These are phyloP conservation scores for Colostygia pectinataria DNA, from an alignment of 2,888 invertebrate genomes.

Conservation along the genomic window DNA sequence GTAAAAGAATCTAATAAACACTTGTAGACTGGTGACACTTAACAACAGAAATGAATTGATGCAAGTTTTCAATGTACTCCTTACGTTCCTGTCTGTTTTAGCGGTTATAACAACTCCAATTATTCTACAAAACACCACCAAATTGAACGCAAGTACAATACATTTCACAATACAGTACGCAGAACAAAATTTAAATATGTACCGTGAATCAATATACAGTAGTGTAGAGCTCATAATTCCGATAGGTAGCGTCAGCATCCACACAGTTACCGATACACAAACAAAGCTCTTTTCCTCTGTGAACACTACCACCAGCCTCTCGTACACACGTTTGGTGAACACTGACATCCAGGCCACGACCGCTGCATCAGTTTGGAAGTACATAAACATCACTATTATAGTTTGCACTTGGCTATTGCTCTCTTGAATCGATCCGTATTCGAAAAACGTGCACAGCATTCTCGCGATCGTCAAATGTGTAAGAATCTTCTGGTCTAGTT, in stretches of 20 bases:
- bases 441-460: constrained; percentile 10
- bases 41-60: constrained; percentile 12
- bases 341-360: constrained; percentile 17
- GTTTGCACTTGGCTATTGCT: constrained; percentile 1
- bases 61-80: constrained; percentile 10
- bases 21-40: constrained; percentile 15
- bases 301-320: constrained; percentile 14
- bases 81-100: constrained; percentile 2
- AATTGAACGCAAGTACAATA: constrained; percentile 6
- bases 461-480: constrained; percentile 18
- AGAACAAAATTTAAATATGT: constrained; percentile 17
- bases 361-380: constrained; percentile 18
- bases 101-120: constrained; percentile 2
- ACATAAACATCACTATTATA: neutral
- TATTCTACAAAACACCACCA: constrained; percentile 18
- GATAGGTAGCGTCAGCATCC: constrained; percentile 8
- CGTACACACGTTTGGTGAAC: constrained; percentile 13
- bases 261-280: constrained; percentile 3
- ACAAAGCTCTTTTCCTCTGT: constrained; percentile 9
- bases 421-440: constrained; percentile 12
- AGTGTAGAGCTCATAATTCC: constrained; percentile 3
- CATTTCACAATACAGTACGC: constrained; percentile 16
- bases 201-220: neutral
- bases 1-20: constrained; percentile 14
- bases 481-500: constrained; percentile 14